These are phyloP conservation scores for Cephus runcator DNA, from an alignment of 2,888 invertebrate genomes.

Conservation along the genomic window DNA sequence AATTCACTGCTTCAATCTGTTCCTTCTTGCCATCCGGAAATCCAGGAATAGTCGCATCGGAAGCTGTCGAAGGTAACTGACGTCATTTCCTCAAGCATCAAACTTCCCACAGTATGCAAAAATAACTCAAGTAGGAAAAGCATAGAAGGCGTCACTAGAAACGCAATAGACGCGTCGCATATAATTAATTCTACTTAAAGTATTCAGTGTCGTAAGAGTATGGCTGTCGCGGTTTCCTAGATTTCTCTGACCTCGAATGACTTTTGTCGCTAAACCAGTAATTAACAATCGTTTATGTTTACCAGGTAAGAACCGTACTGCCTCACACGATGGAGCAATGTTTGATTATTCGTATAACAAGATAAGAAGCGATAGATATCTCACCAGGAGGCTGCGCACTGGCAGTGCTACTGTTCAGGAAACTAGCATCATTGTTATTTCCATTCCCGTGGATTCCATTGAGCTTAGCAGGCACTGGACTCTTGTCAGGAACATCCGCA, in stretches of 20 bases:
- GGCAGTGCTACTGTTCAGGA: conserved; percentile 58
- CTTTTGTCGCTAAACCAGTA: conserved; percentile 31
- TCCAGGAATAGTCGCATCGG: neutral
- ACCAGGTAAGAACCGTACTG: neutral
- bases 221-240: conserved; percentile 22
- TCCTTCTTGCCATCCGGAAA: conserved; percentile 55
- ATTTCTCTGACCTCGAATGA: conserved; percentile 49
- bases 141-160: neutral
- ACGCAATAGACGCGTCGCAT: neutral
- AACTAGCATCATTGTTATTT: conserved; percentile 61
- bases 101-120: neutral
- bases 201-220: neutral
- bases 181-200: neutral
- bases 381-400: conserved; percentile 52
- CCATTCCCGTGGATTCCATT: conserved; percentile 60
- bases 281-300: conserved; percentile 35
- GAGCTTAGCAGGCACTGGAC: conserved; percentile 42
- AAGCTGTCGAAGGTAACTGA: neutral
- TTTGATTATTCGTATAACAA: neutral
- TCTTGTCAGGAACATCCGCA: conserved; percentile 49
- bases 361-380: neutral
- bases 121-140: neutral
- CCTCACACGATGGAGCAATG: neutral
- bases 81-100: neutral
- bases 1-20: conserved; percentile 78